Evolutionary conservation across 2,797 vertebrate genomes (phyloP).

Genomic region (Picus viridis): DNA sequence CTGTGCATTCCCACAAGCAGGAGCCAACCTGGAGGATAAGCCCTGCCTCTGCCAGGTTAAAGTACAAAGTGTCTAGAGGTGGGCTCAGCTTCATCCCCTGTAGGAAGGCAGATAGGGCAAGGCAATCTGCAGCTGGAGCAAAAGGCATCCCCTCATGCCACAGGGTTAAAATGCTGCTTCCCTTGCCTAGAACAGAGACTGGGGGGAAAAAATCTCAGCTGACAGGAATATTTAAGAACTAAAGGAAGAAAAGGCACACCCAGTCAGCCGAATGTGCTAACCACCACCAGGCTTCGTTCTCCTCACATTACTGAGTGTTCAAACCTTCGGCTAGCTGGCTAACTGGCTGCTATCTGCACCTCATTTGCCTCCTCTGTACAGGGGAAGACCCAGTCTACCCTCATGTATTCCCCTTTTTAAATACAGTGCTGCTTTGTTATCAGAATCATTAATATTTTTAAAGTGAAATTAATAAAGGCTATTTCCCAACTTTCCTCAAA

Average conservation of each 20-base stretch:
- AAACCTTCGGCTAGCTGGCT: background rate
- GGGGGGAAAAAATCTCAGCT: background rate
- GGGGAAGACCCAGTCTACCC: background rate
- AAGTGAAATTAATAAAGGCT: background rate
- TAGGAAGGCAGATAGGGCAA: background rate
- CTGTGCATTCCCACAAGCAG: background rate
- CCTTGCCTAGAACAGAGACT: background rate
- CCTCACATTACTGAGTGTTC: background rate
- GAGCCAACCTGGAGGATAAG: accelerated
- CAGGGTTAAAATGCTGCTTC: background rate
- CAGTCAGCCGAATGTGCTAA: background rate
- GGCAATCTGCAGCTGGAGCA: background rate
- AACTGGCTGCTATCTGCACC: background rate
- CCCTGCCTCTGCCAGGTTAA: background rate
- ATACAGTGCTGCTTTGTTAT: background rate
- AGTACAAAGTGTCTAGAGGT: accelerated
- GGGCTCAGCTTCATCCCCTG: background rate
- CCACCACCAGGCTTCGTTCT: background rate
- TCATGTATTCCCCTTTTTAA: background rate
- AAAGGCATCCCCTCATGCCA: background rate
- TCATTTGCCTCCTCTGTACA: background rate
- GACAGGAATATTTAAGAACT: background rate
- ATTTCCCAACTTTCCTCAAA: conserved; percentile 32
- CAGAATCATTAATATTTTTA: background rate
- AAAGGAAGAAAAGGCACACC: accelerated